A percentile compares a stretch with the other conserved stretches of the same genome.
Conservation (phyloP, 2,888 invertebrate genomes). For the Encarsia formosa region DNA sequence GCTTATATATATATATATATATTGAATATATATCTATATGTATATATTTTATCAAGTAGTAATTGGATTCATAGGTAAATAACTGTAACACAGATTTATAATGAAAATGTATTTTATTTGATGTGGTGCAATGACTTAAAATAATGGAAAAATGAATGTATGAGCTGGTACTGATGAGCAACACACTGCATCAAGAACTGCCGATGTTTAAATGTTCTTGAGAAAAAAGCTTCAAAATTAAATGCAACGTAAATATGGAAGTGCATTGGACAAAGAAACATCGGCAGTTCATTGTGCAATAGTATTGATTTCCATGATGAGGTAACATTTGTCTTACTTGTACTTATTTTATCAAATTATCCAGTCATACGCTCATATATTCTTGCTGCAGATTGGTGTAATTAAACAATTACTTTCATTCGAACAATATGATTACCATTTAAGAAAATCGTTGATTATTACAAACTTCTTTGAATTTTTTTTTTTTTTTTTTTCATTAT, state of each 20-base stretch:
- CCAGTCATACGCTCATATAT: constrained; percentile 52
- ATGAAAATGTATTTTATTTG: constrained; percentile 55
- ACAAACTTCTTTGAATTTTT: constrained; percentile 39
- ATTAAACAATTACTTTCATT: constrained; percentile 38
- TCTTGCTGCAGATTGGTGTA: constrained; percentile 47
- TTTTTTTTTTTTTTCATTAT: constrained; percentile 29
- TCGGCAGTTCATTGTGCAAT: constrained; percentile 41
- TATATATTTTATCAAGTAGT: neutral
- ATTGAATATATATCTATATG: no score
- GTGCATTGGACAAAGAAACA: constrained; percentile 37
- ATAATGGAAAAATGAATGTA: constrained; percentile 53
- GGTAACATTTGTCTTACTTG: constrained; percentile 54
- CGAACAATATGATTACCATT: constrained; percentile 42
- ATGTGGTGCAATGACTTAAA: constrained; percentile 54
- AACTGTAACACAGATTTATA: constrained; percentile 37
- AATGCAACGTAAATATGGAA: constrained; percentile 47
- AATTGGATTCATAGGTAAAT: constrained; percentile 10
- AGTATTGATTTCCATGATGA: constrained; percentile 49
- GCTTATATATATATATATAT: no score
- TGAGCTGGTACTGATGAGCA: constrained; percentile 50
- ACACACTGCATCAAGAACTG: constrained; percentile 40
- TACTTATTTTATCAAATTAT: constrained; percentile 53
- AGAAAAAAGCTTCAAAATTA: constrained; percentile 37
- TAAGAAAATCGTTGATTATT: constrained; percentile 43
- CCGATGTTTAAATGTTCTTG: constrained; percentile 33